Conservation (phyloP, 2,113 vertebrate genomes). For the Solea senegalensis region DNA sequence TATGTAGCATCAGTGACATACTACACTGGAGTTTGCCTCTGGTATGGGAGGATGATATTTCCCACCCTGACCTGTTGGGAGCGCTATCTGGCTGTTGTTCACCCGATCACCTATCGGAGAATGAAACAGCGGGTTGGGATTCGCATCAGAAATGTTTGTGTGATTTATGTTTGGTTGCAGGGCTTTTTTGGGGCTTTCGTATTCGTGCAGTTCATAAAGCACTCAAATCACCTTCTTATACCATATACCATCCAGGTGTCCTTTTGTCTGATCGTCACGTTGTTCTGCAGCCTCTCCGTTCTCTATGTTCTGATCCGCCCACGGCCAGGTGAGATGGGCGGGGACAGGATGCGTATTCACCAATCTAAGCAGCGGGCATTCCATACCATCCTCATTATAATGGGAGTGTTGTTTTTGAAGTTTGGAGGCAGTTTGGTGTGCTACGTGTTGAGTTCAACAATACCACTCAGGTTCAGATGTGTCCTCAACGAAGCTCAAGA, state of each 20-base stretch:
- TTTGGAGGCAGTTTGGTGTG: neutral
- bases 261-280: too few relatives aligned
- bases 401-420: neutral
- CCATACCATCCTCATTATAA: constrained; percentile 15
- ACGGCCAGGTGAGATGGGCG: neutral
- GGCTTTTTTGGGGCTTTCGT: too few relatives aligned
- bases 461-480: too few relatives aligned
- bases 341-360: neutral
- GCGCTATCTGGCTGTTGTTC: constrained; percentile 40
- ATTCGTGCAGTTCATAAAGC: too few relatives aligned
- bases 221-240: too few relatives aligned
- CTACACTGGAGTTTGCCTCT: neutral
- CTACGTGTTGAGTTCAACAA: neutral
- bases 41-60: neutral
- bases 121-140: neutral
- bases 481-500: fast-evolving
- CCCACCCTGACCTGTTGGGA: constrained; percentile 18
- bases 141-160: neutral
- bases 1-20: too few relatives aligned
- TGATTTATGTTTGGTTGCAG: neutral
- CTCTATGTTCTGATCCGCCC: constrained; percentile 39
- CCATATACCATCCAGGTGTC: neutral
- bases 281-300: constrained; percentile 27
- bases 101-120: constrained; percentile 32
- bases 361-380: constrained; percentile 40